These are phyloP conservation scores for Napeogenes sylphis DNA, from an alignment of 2,888 invertebrate genomes.

Conservation along the genomic window DNA sequence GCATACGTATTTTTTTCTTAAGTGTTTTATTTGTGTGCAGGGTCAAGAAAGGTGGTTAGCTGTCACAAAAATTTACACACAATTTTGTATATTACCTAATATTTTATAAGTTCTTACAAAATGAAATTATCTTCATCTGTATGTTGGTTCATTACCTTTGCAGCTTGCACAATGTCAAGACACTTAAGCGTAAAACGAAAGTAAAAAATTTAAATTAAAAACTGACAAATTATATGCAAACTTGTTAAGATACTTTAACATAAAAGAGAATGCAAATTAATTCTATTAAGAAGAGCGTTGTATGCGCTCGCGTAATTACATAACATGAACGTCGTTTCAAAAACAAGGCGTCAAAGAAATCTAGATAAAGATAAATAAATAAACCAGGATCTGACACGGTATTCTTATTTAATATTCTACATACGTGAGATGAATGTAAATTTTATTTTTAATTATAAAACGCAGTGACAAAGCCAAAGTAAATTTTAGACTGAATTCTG, in stretches of 20 bases:
- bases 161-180: conserved; percentile 1
- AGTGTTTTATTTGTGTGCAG: too few relatives aligned
- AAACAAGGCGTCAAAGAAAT: conserved; percentile 36
- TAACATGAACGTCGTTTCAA: conserved; percentile 35
- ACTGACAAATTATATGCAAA: conserved; percentile 49
- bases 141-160: not conserved
- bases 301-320: conserved; percentile 55
- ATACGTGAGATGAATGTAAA: conserved; percentile 1
- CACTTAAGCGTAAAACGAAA: conserved; percentile 8
- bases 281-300: conserved; percentile 61
- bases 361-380: conserved; percentile 25
- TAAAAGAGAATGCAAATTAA: conserved; percentile 64
- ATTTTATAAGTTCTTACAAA: too few relatives aligned
- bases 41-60: too few relatives aligned
- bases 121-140: too few relatives aligned
- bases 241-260: conserved; percentile 56
- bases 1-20: too few relatives aligned
- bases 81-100: too few relatives aligned
- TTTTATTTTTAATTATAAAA: not conserved
- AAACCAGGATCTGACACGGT: conserved; percentile 19
- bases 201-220: conserved; percentile 13
- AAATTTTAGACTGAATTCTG: not conserved
- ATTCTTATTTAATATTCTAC: conserved; percentile 19
- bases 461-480: not conserved
- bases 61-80: too few relatives aligned